phyloP scores from a whole-genome alignment of 1,140 invertebrate species.

The Cotesia vestalis region DNA sequence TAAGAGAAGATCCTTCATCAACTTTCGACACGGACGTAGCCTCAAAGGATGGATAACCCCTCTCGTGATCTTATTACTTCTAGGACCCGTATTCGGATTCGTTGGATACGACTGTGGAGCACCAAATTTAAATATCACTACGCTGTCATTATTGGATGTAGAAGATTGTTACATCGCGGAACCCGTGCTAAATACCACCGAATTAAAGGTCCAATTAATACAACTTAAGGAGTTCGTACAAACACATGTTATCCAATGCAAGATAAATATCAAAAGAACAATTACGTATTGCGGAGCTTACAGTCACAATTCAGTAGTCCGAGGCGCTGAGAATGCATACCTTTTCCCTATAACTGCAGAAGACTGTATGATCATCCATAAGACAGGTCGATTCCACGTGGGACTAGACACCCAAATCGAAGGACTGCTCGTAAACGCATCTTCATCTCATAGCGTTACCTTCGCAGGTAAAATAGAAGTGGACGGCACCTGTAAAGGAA shows the following conservation, averaged over 20 bases:
- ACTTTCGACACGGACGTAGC: too few relatives aligned
- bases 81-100: background rate
- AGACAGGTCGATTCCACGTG: background rate
- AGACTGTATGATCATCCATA: slow-evolving; percentile 1
- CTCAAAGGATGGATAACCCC: too few relatives aligned
- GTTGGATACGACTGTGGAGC: slow-evolving; percentile 36
- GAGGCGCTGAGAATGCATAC: slow-evolving; percentile 21
- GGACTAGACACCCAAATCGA: background rate
- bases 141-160: slow-evolving; percentile 29
- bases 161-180: slow-evolving; percentile 32
- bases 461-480: slow-evolving; percentile 6
- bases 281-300: slow-evolving; percentile 44
- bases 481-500: slow-evolving; percentile 22
- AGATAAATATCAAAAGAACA: slow-evolving; percentile 35
- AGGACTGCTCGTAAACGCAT: slow-evolving; percentile 27
- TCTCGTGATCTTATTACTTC: background rate
- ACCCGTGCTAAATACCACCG: background rate
- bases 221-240: slow-evolving; percentile 33
- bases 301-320: slow-evolving; percentile 35
- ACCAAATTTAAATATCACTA: slow-evolving; percentile 21
- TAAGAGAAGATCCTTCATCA: too few relatives aligned
- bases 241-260: slow-evolving; percentile 38
- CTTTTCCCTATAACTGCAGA: background rate
- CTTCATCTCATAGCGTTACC: background rate
- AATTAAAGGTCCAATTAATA: slow-evolving; percentile 35